phyloP scores from a whole-genome alignment of 1,140 invertebrate genomes.

The Cyclargus thomasi region DNA sequence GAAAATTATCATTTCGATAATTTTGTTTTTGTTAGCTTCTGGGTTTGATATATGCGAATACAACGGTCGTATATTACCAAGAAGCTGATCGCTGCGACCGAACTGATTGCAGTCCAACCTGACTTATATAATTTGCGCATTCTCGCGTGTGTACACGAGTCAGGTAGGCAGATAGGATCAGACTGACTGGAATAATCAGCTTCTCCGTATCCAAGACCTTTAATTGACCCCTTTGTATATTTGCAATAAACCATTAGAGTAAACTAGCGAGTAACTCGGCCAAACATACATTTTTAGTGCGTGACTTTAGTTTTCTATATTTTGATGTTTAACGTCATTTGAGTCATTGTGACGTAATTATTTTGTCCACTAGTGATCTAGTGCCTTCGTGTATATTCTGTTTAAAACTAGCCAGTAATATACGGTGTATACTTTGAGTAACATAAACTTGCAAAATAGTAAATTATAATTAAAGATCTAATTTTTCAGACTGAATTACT shows the following conservation, averaged over 20 bases:
- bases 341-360: constrained; percentile 15
- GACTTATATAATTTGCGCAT: too few species aligned
- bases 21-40: background rate
- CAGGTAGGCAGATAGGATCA: too few species aligned
- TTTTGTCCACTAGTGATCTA: constrained; percentile 55
- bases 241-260: background rate
- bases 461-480: too few species aligned
- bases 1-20: background rate
- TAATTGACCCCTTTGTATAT: background rate
- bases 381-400: constrained; percentile 53
- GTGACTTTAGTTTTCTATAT: background rate
- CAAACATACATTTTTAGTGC: background rate
- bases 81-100: too few species aligned
- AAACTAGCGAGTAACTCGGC: background rate
- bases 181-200: too few species aligned
- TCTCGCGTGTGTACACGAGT: too few species aligned
- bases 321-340: background rate
- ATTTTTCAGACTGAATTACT: too few species aligned
- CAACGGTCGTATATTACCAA: too few species aligned
- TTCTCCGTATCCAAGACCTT: background rate
- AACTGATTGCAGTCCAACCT: too few species aligned
- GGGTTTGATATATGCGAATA: background rate
- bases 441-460: too few species aligned
- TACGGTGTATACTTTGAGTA: background rate
- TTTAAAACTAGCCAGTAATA: constrained; percentile 22